Base-by-base conservation (phyloP, 2,797 vertebrate genomes). In the Pangasius macronema region DNA sequence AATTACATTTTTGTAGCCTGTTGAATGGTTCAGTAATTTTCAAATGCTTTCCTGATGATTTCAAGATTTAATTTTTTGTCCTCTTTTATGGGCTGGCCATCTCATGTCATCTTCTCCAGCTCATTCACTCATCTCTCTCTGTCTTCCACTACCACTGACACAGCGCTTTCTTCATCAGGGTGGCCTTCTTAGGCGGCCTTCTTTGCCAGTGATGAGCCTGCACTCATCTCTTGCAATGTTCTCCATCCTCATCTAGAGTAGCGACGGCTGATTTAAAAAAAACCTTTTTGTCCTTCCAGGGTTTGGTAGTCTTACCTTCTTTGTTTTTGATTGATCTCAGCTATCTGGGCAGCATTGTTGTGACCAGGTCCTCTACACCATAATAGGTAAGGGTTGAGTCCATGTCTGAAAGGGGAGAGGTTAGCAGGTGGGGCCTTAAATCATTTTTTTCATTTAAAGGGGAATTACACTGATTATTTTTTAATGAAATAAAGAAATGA, bases 291-390 rank as follows among this genome's bases (percentile, higher is more conserved):
- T 93, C 93, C 91, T 93, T 93, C 94, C 93, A 96, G 90, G 87
- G 86, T 89, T 88, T 91, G 88, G 88, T 95, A 95, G 95, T 95
- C 94, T 94, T 97, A 97, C 97, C 96, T 96, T 95, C 96, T 97
- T 97, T 97, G 96, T 97, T 97, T 97, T 97, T 97, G 96, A 97
- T 97, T 97, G 96, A 97, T 97, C 96, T 97, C 97, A 97, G 97
- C 97, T 97, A 97, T 97, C 97, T 97, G 96, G 97, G 96, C 97
- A 97, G 96, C 97, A 96, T 97, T 97, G 97, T 97, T 96, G 96
- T 97, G 97, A 97, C 97, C 97, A 97, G 96, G 96, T 96, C 97
- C 96, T 97, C 97, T 95, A 97, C 97, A 96, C 95, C 97, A 95
- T 97, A 97, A 97, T 97, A 97, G 97, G 97, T 97, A 97, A 97